Evolutionary conservation across 1,140 invertebrate species (phyloP).

Genomic region (Anoplolepis gracilipes): DNA sequence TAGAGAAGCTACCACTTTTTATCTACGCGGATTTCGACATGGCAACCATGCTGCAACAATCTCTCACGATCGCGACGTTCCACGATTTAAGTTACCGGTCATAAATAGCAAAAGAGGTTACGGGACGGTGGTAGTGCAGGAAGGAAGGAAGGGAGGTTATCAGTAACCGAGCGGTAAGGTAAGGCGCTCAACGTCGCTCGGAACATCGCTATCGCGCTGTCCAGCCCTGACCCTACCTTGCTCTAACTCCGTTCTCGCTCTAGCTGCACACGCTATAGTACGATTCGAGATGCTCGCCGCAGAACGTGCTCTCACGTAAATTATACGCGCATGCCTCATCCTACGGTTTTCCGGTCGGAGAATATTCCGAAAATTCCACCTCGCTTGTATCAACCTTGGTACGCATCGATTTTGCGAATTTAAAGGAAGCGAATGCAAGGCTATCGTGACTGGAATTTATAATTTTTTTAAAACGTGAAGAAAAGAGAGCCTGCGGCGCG

Average conservation of each 20-base stretch:
- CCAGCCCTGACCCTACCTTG: conserved; percentile 77
- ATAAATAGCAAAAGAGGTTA: conserved; percentile 80
- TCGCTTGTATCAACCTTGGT: conserved; percentile 43
- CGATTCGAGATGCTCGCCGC: conserved; percentile 59
- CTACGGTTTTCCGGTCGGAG: conserved; percentile 45
- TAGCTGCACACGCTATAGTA: conserved; percentile 59
- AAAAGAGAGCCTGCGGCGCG: background rate
- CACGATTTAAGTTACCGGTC: conserved; percentile 78
- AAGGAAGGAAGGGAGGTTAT: conserved; percentile 75
- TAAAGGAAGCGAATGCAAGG: conserved; percentile 47
- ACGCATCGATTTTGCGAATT: conserved; percentile 51
- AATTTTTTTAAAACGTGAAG: conserved; percentile 20
- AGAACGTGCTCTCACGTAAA: conserved; percentile 65
- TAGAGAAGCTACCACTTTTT: background rate
- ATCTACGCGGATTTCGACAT: conserved; percentile 6
- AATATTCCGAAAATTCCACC: conserved; percentile 57
- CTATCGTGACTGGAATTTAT: conserved; percentile 47
- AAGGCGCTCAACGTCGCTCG: conserved; percentile 80
- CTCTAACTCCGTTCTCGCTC: conserved; percentile 57
- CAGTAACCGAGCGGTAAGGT: conserved; percentile 75
- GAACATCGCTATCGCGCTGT: conserved; percentile 79
- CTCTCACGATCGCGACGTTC: conserved; percentile 73
- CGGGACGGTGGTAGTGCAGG: conserved; percentile 56
- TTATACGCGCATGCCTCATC: conserved; percentile 66
- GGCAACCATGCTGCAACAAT: conserved; percentile 66